Base-by-base conservation (phyloP, 2,888 invertebrate genomes). In the Volucella zonaria region DNA sequence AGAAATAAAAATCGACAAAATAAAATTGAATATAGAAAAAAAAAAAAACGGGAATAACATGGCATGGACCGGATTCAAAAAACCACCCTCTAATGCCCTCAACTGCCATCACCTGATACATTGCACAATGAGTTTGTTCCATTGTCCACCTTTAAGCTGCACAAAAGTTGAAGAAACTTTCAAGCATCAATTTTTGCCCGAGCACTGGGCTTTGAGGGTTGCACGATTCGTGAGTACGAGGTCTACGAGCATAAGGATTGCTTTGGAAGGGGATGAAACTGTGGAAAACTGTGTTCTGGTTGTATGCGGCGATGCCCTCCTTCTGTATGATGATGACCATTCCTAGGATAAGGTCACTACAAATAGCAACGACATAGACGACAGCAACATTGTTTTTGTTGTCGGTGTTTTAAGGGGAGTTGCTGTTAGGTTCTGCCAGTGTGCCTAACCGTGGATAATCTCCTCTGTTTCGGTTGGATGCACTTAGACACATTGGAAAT, bases 381-480 rank as follows among this genome's bases (percentile, higher is more conserved):
- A 15, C 15, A 58, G 64, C 15, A 11, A 15, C 54, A 67, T 62
- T 18, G 62, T 68, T 62, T n/a, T 75, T 68, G 75, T 68, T 62
- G 59, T 61, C 52, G 58, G 8, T 38, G 42, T 59, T 40, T 51
- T 31, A 31, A 6, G 6, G 42, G 40, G 59, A 66, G 43, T 49
- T 64, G 61, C 31, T 70, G 56, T 31, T 31, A 6, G 54, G 61
- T 56, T 73, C 66, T 67, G 59, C 59, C 81, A 76, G 71, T 73
- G 76, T 85, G 81, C 85, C 85, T 81, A 85, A 81, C 85, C 85
- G 81, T 85, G 85, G 85, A 85, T 85, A 85, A 85, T 85, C 76
- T 85, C 85, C 81, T 85, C 76, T 85, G 85, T 76, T 85, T 77
- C 85, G 76, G 81, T 81, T 81, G 85, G 85, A 73, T 85, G 85